A percentile compares a stretch with the other conserved stretches of the same genome.
Evolutionary conservation across 2,888 invertebrate genomes (phyloP).

Genomic region (Carpatolechia fugitivella): DNA sequence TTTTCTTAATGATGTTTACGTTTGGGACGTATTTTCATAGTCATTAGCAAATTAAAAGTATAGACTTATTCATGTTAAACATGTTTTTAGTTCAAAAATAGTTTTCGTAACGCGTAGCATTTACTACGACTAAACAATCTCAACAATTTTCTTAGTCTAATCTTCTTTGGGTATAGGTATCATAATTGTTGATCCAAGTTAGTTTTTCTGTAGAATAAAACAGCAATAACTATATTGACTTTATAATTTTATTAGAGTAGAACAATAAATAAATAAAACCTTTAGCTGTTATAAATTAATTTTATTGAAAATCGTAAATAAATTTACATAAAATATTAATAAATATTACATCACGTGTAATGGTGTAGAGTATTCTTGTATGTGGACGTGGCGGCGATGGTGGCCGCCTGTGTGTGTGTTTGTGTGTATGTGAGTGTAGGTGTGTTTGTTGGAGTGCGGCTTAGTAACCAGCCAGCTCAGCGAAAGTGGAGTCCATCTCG

Average conservation of each 20-base stretch:
- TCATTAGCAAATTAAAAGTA: not conserved
- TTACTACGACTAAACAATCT: too few species aligned
- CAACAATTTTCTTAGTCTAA: too few species aligned
- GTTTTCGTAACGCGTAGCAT: too few species aligned
- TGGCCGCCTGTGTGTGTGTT: constrained; percentile 42
- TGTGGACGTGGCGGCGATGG: constrained; percentile 38
- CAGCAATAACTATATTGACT: too few species aligned
- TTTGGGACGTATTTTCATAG: too few species aligned
- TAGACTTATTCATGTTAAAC: too few species aligned
- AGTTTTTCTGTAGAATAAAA: too few species aligned
- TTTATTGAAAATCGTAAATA: constrained; percentile 80
- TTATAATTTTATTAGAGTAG: too few species aligned
- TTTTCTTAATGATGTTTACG: not conserved
- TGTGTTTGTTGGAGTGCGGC: constrained; percentile 49
- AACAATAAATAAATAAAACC: constrained; percentile 26
- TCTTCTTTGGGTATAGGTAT: too few species aligned
- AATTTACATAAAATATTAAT: constrained; percentile 78
- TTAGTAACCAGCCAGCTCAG: constrained; percentile 97
- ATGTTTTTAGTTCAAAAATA: too few species aligned
- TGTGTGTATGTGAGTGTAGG: constrained; percentile 32
- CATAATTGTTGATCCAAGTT: too few species aligned
- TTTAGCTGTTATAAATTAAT: constrained; percentile 68
- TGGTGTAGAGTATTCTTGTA: constrained; percentile 34
- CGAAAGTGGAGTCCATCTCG: constrained; percentile 99
- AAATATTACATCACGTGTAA: constrained; percentile 77